phyloP scores from a whole-genome alignment of 2,888 invertebrate species.

The Catotricha subobsoleta region DNA sequence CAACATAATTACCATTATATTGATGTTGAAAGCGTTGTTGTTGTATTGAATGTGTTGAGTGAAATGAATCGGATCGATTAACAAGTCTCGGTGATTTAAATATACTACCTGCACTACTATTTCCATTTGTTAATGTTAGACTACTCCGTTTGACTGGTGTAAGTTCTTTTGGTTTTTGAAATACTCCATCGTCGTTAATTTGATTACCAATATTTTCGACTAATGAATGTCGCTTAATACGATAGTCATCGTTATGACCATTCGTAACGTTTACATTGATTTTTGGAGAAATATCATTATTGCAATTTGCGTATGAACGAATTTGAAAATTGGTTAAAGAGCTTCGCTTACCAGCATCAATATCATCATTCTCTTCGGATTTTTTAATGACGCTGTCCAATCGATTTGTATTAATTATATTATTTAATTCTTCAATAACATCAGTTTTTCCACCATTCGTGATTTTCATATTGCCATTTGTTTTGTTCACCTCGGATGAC shows the following conservation, averaged over 20 bases:
- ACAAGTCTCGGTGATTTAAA: slow-evolving; percentile 12
- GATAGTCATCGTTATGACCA: neutral
- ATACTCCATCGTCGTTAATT: slow-evolving; percentile 15
- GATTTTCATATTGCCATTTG: neutral
- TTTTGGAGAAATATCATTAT: slow-evolving; percentile 18
- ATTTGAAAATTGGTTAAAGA: slow-evolving; percentile 23
- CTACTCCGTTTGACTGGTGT: slow-evolving; percentile 12
- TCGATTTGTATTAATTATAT: slow-evolving; percentile 20
- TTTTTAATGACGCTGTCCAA: slow-evolving; percentile 11
- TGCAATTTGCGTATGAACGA: slow-evolving; percentile 11
- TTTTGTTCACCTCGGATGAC: neutral
- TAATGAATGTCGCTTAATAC: neutral
- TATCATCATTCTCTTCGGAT: slow-evolving; percentile 10
- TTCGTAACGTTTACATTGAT: slow-evolving; percentile 13
- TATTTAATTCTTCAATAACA: slow-evolving; percentile 21
- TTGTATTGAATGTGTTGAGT: slow-evolving; percentile 14
- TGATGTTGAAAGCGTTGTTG: neutral
- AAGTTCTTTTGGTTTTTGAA: slow-evolving; percentile 13
- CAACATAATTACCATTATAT: neutral
- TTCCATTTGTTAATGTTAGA: slow-evolving; percentile 11
- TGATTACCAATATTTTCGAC: neutral
- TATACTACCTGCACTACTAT: too few relatives aligned
- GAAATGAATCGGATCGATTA: slow-evolving; percentile 25
- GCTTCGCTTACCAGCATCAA: slow-evolving; percentile 21
- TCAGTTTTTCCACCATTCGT: slow-evolving; percentile 14